Evolutionary conservation across 2,113 vertebrate species (phyloP), one percentile per base, ranked within the genome.

Genomic region (Bagarius yarrelli): DNA sequence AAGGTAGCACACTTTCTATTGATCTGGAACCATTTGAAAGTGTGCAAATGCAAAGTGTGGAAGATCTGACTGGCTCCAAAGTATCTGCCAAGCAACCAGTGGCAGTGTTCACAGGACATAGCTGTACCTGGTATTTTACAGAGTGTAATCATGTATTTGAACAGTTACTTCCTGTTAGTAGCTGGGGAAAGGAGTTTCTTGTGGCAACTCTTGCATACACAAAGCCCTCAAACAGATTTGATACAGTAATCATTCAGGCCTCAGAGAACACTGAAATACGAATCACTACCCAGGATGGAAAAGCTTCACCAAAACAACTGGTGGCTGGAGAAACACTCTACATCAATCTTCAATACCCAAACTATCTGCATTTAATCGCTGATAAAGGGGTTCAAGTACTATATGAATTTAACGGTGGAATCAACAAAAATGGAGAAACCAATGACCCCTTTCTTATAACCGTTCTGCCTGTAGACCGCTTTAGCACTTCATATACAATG

Each of bases 121-220:
- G 79, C 13, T 95, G 94, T 78, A 91, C 86, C 23, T 84, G 83
- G 83, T 89, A 52, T 19, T 91, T 94, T 55, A 83, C 89, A 23
- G 87, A 60, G 30, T 94, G 94, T 75, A 92, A 94, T 83, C 92
- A 93, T 1, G 93, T 94, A 4, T 93, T 87, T n/a, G 94, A 95
- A 76, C 95, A 95, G 82, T 88, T 93, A 18, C 72, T 87, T 67
- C 91, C 91, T 4, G 89, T 89, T 0, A 80, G 53, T 66, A 83
- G 13, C 40, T 92, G 93, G 92, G 90, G 89, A 30, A 80, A 69
- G 5, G 87, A 13, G 3, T 95, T 92, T 3, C 60, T 93, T 6
- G 89, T 95, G 1, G 88, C 92, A 13, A 70, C 91, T 0, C 69
- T 94, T 47, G 67, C 79, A n/a, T 80, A 73, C 57, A n/a, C 44